A percentile compares a stretch with the other conserved stretches of the same genome.
These are phyloP conservation scores for Oryzaephilus surinamensis DNA, from an alignment of 1,140 invertebrate genomes.

Conservation along the genomic window DNA sequence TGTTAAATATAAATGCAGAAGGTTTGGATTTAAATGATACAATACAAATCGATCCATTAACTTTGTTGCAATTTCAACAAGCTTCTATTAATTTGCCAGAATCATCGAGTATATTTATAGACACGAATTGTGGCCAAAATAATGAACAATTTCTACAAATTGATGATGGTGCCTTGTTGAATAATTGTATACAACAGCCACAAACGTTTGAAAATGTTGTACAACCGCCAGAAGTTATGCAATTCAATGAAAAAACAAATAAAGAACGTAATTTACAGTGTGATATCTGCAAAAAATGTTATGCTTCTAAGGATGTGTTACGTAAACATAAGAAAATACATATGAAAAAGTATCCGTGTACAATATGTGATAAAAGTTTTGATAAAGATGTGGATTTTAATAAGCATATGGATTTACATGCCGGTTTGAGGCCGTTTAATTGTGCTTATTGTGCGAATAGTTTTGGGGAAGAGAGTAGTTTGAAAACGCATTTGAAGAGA, in stretches of 20 bases:
- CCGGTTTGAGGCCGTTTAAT: constrained; percentile 50
- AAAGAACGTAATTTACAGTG: constrained; percentile 21
- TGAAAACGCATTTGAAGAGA: constrained; percentile 30
- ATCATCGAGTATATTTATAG: constrained; percentile 8
- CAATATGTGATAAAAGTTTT: constrained; percentile 43
- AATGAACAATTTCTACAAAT: too few relatives aligned
- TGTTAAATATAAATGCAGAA: neutral
- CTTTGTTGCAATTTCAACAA: constrained; percentile 12
- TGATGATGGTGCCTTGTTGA: constrained; percentile 8
- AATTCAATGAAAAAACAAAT: constrained; percentile 3
- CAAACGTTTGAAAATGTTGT: neutral
- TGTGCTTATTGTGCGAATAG: constrained; percentile 45
- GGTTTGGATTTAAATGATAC: constrained; percentile 1
- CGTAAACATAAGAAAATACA: constrained; percentile 27
- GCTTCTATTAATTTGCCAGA: constrained; percentile 4
- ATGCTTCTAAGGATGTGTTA: constrained; percentile 26
- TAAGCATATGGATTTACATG: constrained; percentile 65
- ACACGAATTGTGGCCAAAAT: too few relatives aligned
- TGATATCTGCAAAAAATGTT: constrained; percentile 29
- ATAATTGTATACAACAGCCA: neutral
- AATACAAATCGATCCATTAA: constrained; percentile 1
- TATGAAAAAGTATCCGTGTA: constrained; percentile 33
- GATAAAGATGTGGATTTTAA: constrained; percentile 46
- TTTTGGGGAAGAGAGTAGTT: constrained; percentile 22
- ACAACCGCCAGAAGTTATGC: neutral